These are phyloP conservation scores for Lacerta agilis DNA, from an alignment of 2,797 vertebrate species.

Conservation along the genomic window DNA sequence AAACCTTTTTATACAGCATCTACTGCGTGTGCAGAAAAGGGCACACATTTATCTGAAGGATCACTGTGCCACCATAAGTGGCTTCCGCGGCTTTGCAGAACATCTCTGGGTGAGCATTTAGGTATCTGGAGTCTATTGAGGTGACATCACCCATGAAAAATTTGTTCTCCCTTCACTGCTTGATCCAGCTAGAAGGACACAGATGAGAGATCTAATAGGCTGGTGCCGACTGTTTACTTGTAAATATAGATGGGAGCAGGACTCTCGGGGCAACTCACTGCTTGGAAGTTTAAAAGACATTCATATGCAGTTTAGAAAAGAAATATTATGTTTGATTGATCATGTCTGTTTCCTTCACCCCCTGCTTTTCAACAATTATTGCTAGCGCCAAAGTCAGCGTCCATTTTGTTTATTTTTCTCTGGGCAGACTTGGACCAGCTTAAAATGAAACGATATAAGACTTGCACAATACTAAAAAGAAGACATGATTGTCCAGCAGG, in stretches of 20 bases:
- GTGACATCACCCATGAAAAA: slow-evolving; percentile 47
- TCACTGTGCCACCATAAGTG: slow-evolving; percentile 37
- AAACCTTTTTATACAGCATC: slow-evolving; percentile 15
- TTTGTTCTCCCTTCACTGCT: slow-evolving; percentile 12
- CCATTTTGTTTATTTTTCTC: neutral
- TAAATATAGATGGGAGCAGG: slow-evolving; percentile 34
- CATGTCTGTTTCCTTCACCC: slow-evolving; percentile 18
- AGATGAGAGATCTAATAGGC: slow-evolving; percentile 44
- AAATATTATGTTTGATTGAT: neutral
- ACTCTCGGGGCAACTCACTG: neutral
- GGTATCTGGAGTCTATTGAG: slow-evolving; percentile 8
- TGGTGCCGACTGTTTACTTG: slow-evolving; percentile 39
- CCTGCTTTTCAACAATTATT: slow-evolving; percentile 32
- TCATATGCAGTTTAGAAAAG: slow-evolving; percentile 19
- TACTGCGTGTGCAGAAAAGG: neutral
- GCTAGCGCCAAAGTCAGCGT: neutral
- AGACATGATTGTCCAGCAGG: neutral
- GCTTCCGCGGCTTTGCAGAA: slow-evolving; percentile 26
- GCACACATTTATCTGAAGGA: slow-evolving; percentile 50
- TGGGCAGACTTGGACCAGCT: neutral
- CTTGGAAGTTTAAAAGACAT: slow-evolving; percentile 29
- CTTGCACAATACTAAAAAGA: neutral
- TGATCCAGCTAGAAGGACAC: slow-evolving; percentile 40
- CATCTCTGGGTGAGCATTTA: slow-evolving; percentile 32
- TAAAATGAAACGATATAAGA: neutral